Evolutionary conservation across 2,113 vertebrate genomes (phyloP).

Genomic region (Brachirus orientalis): DNA sequence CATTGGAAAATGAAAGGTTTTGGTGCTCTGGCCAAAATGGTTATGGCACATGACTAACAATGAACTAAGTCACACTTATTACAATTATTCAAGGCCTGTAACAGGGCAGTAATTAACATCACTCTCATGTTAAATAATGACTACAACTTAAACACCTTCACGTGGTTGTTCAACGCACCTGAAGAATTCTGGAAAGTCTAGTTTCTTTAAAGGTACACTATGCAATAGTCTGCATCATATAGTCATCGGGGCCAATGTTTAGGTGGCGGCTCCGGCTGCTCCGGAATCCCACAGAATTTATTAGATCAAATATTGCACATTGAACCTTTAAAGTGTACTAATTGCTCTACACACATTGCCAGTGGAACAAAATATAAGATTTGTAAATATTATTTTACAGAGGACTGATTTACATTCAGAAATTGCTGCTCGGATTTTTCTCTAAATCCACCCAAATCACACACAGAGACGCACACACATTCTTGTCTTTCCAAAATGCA

Average conservation of each 20-base stretch:
- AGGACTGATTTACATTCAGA: slow-evolving; percentile 47
- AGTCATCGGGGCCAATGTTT: too few species aligned
- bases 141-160: slow-evolving; percentile 14
- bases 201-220: too few species aligned
- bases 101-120: slow-evolving; percentile 31
- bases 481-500: background rate
- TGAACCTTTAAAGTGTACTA: background rate
- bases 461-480: background rate
- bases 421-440: slow-evolving; percentile 24
- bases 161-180: slow-evolving; percentile 1
- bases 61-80: slow-evolving; percentile 13
- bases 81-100: slow-evolving; percentile 8
- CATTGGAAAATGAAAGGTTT: slow-evolving; percentile 12
- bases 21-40: slow-evolving; percentile 17
- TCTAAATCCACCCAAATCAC: background rate
- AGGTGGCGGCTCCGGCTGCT: too few species aligned
- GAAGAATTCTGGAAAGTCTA: background rate
- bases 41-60: slow-evolving; percentile 7
- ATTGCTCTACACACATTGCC: slow-evolving; percentile 1
- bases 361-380: slow-evolving; percentile 1
- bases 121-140: slow-evolving; percentile 13
- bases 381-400: slow-evolving; percentile 27
- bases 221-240: too few species aligned
- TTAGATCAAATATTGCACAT: too few species aligned
- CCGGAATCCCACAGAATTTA: too few species aligned